Conservation (phyloP, 2,888 invertebrate genomes). For the Glaucopsyche alexis region DNA sequence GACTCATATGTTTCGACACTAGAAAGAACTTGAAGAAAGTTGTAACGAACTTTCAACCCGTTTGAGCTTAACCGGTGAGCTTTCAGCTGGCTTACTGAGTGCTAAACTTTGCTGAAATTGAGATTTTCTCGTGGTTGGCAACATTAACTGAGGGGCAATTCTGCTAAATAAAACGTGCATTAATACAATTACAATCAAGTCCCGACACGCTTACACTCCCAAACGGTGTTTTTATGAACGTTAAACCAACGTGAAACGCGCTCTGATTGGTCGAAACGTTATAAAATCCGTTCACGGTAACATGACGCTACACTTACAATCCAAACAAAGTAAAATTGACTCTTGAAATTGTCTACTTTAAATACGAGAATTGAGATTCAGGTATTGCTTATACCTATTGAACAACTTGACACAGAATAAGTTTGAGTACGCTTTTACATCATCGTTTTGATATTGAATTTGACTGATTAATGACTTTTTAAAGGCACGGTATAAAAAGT, state of each 20-base stretch:
- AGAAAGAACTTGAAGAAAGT: constrained; percentile 22
- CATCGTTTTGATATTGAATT: not conserved
- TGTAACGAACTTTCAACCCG: constrained; percentile 20
- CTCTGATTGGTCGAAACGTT: too few relatives aligned
- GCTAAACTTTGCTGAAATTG: constrained; percentile 19
- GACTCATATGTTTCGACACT: constrained; percentile 26
- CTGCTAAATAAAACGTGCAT: too few relatives aligned
- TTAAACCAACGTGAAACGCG: too few relatives aligned
- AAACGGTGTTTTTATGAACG: too few relatives aligned
- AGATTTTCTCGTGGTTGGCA: not conserved
- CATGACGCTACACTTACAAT: too few relatives aligned
- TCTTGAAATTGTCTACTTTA: too few relatives aligned
- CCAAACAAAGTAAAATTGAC: too few relatives aligned
- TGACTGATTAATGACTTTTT: too few relatives aligned
- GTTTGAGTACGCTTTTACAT: not conserved
- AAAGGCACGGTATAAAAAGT: not conserved
- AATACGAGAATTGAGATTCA: too few relatives aligned
- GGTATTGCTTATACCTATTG: not conserved
- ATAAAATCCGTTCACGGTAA: too few relatives aligned
- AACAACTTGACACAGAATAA: constrained; percentile 10
- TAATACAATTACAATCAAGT: too few relatives aligned
- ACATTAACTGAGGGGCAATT: constrained; percentile 19
- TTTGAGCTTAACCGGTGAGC: constrained; percentile 25
- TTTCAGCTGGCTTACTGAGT: constrained; percentile 19
- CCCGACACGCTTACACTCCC: too few relatives aligned